These are phyloP conservation scores for Oppia nitens DNA, from an alignment of 1,140 invertebrate species.

Conservation along the genomic window DNA sequence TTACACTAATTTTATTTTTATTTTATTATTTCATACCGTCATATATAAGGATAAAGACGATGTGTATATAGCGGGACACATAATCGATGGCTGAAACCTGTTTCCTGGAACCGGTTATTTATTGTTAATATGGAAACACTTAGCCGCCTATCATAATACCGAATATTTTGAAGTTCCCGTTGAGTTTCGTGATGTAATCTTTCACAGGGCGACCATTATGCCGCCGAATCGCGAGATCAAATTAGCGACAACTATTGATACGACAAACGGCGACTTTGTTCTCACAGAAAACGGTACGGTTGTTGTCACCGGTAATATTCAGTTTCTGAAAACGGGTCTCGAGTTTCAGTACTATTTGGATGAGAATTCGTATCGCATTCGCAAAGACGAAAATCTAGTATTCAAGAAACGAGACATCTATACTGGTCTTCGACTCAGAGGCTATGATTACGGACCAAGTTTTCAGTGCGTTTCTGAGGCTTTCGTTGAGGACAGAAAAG, in stretches of 20 bases:
- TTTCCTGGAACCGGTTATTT: slow-evolving; percentile 39
- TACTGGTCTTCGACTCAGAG: slow-evolving; percentile 75
- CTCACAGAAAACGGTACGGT: slow-evolving; percentile 69
- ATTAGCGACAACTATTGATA: slow-evolving; percentile 65
- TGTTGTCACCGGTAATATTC: slow-evolving; percentile 49
- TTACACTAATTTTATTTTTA: no score
- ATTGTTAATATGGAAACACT: slow-evolving; percentile 40
- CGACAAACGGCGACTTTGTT: slow-evolving; percentile 70
- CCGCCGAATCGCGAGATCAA: slow-evolving; percentile 57
- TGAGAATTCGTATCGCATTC: slow-evolving; percentile 7
- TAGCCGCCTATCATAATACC: slow-evolving; percentile 39
- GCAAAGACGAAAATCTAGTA: slow-evolving; percentile 19
- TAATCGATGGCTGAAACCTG: slow-evolving; percentile 37
- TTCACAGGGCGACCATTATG: slow-evolving; percentile 79
- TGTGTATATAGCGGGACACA: slow-evolving; percentile 33
- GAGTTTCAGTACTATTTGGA: slow-evolving; percentile 30
- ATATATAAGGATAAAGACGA: slow-evolving; percentile 31
- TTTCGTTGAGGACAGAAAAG: slow-evolving; percentile 20
- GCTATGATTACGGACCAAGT: slow-evolving; percentile 72
- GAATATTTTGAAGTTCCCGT: slow-evolving; percentile 52
- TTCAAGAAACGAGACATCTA: slow-evolving; percentile 53
- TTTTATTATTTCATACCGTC: no score
- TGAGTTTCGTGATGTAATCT: slow-evolving; percentile 66
- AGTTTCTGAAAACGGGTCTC: slow-evolving; percentile 32
- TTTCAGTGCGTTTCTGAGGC: slow-evolving; percentile 23